A percentile compares a stretch with the other conserved stretches of the same genome.
Conservation (phyloP, 37 sponge, comb jelly and placozoan species). For the Bolinopsis microptera region DNA sequence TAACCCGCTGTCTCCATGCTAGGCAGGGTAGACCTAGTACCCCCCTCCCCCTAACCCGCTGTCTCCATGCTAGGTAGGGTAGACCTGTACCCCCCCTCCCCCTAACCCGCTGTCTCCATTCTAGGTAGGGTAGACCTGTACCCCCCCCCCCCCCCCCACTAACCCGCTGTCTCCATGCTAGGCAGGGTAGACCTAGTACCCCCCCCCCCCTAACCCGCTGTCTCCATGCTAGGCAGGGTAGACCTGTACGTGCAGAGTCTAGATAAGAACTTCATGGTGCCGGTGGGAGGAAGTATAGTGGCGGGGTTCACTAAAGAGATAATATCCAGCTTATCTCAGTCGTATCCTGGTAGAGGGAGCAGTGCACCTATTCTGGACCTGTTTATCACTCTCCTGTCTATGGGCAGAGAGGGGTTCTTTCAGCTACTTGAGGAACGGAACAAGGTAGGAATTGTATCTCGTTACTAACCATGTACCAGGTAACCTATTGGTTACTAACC, state of each 20-base stretch:
- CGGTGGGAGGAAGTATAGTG: conserved; percentile 93
- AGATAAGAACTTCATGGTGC: conserved; percentile 97
- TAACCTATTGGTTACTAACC: too few relatives aligned
- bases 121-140: conserved; percentile 91
- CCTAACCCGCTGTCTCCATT: too few relatives aligned
- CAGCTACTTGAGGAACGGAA: conserved; percentile 42
- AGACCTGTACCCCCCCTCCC: neutral
- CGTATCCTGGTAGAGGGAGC: conserved; percentile 82
- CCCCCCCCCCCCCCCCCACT: too few relatives aligned
- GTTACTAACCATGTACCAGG: too few relatives aligned
- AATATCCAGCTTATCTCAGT: conserved; percentile 75
- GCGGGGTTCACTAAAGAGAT: conserved; percentile 74
- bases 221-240: conserved; percentile 85
- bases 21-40: too few relatives aligned
- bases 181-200: too few relatives aligned
- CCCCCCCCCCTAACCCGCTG: too few relatives aligned
- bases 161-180: too few relatives aligned
- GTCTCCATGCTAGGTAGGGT: too few relatives aligned
- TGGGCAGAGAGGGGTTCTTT: conserved; percentile 80
- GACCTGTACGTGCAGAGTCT: conserved; percentile 96
- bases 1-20: too few relatives aligned
- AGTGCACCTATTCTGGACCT: conserved; percentile 81
- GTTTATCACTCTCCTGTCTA: conserved; percentile 91
- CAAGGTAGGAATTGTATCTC: neutral
- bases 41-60: too few relatives aligned